phyloP scores from a whole-genome alignment of 2,888 invertebrate genomes.

The Pseudococcus viburni region DNA sequence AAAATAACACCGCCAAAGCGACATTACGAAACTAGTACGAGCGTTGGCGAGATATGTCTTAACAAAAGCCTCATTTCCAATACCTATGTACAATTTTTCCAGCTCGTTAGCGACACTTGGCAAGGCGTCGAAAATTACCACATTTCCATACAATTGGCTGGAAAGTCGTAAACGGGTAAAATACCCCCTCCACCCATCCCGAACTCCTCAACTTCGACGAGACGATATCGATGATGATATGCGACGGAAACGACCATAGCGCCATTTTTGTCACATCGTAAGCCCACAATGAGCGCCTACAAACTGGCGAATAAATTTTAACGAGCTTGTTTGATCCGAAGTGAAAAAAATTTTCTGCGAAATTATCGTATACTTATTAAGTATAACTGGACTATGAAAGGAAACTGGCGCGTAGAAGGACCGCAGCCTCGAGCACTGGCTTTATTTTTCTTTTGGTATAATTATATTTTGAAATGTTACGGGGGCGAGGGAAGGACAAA shows the following conservation, averaged over 20 bases:
- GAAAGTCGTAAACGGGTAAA: neutral
- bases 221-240: neutral
- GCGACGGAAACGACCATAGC: neutral
- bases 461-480: neutral
- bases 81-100: neutral
- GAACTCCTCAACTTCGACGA: neutral
- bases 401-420: neutral
- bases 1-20: neutral
- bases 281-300: conserved; percentile 5
- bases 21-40: neutral
- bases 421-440: neutral
- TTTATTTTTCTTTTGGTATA: neutral
- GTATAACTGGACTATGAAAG: neutral
- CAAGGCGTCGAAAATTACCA: neutral
- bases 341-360: neutral
- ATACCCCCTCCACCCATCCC: neutral
- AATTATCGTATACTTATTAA: neutral
- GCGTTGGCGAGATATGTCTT: neutral
- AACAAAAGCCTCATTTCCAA: conserved; percentile 23
- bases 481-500: neutral
- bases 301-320: conserved; percentile 21
- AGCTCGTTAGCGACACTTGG: conserved; percentile 5
- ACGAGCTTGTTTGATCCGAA: neutral
- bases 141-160: conserved; percentile 4
- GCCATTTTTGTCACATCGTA: conserved; percentile 7